Base-by-base conservation (phyloP, 92 coral and sea anemone genomes). In the Pocillopora grandis region DNA sequence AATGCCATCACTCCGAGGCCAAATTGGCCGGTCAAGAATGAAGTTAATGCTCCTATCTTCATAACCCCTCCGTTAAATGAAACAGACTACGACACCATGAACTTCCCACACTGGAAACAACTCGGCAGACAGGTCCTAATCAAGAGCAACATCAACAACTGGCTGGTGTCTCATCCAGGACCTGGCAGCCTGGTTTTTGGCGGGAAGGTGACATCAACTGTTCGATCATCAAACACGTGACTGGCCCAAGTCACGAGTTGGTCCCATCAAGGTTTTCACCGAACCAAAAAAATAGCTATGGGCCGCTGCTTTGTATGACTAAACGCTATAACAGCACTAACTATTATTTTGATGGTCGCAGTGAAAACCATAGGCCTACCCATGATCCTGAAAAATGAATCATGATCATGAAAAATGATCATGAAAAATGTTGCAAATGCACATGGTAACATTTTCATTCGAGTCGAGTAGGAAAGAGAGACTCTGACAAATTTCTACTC, bases 151-250 rank as follows among this genome's bases (percentile, higher is more conserved):
- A 42, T 42, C 0, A 42, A 42, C 49, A 42, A 42, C 49, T 42
- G 49, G 3, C 49, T 42, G 49, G 49, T 42, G 5, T 42, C 1
- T 42, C 3, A 42, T 42, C 49, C 49, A 7, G 86, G 81, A 72
- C 35, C 33, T 20, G 90, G 92, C 65, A 87, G 87, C 72, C 72
- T 89, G 37, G 89, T 89, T 37, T 65, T 75, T 89, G 89, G 92
- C 72, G 72, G 62, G 64, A 58, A 20, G 92, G 89, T 21, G 48
- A 61, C 0, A 9, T 89, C 4, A 79, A 20, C 83, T 89, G 92
- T 16, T 72, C 55, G 63, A 73, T 81, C 42, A 72, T 80, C 70
- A 31, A 85, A 66, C 68, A 58, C 23, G 87, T 87, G 60, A 55
- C 74, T 20, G 70, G 60, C 82, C 77, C 31, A 9, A 88, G 94